A percentile compares a stretch with the other conserved stretches of the same genome.
Evolutionary conservation across 2,113 vertebrate genomes (phyloP).

Genomic region (Tylochromis polylepis): DNA sequence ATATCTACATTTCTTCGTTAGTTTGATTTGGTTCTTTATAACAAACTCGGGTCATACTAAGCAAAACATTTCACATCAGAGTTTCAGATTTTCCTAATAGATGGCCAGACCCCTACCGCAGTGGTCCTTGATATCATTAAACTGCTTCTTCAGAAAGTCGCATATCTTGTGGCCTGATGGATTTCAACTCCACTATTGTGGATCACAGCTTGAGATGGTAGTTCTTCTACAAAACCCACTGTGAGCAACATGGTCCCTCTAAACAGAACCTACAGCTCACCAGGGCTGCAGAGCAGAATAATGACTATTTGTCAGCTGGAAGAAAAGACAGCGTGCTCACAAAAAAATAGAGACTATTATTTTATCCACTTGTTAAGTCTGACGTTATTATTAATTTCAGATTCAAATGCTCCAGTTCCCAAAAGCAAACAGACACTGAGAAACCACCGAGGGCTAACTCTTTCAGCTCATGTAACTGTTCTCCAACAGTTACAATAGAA

Average conservation of each 20-base stretch:
- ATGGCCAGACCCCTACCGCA: rapidly evolving
- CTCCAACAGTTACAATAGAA: background rate
- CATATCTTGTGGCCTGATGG: background rate
- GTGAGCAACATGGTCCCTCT: background rate
- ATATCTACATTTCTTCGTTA: background rate
- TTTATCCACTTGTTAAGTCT: background rate
- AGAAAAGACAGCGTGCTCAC: background rate
- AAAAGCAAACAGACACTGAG: background rate
- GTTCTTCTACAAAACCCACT: background rate
- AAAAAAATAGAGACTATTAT: background rate
- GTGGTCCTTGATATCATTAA: background rate
- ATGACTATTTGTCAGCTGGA: background rate
- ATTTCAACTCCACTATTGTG: background rate
- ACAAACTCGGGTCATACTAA: background rate
- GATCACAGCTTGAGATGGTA: background rate
- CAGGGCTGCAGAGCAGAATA: background rate
- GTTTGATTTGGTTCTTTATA: background rate
- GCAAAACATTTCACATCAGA: background rate
- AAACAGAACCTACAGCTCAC: background rate
- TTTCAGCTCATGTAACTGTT: background rate
- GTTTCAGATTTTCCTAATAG: background rate
- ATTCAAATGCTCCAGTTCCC: background rate
- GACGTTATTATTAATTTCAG: background rate
- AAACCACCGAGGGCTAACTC: background rate
- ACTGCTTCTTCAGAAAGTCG: background rate